Percentiles rank a stretch among this genome's conserved stretches.
These are phyloP conservation scores for Hyphantria cunea DNA, from an alignment of 1,140 invertebrate species.

Conservation along the genomic window DNA sequence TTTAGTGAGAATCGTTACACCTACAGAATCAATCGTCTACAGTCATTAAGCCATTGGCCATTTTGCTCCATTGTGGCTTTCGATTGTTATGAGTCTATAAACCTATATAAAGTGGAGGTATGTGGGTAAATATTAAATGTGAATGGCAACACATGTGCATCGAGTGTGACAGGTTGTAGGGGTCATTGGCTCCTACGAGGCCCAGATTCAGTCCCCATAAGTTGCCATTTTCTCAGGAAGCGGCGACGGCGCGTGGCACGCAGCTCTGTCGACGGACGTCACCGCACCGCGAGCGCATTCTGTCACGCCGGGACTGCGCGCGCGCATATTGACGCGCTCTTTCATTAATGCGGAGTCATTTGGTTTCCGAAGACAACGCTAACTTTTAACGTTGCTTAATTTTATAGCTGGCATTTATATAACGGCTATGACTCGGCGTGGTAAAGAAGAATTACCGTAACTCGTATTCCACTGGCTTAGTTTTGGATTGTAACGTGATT, in stretches of 20 bases:
- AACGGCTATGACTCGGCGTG: constrained; percentile 35
- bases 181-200: constrained; percentile 69
- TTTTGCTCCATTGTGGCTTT: constrained; percentile 44
- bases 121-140: constrained; percentile 57
- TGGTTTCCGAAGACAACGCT: constrained; percentile 32
- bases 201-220: constrained; percentile 76
- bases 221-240: constrained; percentile 79
- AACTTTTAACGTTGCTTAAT: constrained; percentile 45
- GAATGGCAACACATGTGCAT: constrained; percentile 59
- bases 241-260: constrained; percentile 49
- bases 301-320: constrained; percentile 68
- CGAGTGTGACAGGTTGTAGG: constrained; percentile 52
- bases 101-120: constrained; percentile 45
- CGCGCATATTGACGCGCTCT: constrained; percentile 68
- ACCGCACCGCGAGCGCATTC: constrained; percentile 65
- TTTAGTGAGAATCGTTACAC: too few relatives aligned
- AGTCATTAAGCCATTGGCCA: constrained; percentile 35
- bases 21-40: constrained; percentile 23
- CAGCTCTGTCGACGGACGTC: constrained; percentile 35
- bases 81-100: constrained; percentile 45
- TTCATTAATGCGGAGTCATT: constrained; percentile 67
- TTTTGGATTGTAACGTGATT: constrained; percentile 19
- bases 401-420: constrained; percentile 46
- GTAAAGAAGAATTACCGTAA: not conserved
- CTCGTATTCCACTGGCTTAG: constrained; percentile 22